phyloP scores from a whole-genome alignment of 2,888 invertebrate genomes.

The Yponomeuta plumbellus region DNA sequence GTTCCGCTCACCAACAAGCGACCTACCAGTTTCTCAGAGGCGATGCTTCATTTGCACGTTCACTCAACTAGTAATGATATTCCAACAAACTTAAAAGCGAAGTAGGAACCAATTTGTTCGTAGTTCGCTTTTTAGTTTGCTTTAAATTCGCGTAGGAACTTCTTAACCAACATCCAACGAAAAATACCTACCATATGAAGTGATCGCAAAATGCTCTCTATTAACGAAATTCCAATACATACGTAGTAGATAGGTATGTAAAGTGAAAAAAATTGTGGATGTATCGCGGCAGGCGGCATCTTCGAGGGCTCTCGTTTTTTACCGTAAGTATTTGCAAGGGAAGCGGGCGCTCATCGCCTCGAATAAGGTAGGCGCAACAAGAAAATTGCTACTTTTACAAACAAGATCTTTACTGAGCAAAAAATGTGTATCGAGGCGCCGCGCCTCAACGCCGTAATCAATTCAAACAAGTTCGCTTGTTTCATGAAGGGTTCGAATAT shows the following conservation, averaged over 20 bases:
- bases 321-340: slow-evolving; percentile 44
- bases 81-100: background rate
- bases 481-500: slow-evolving; percentile 47
- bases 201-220: background rate
- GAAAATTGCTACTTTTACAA: slow-evolving; percentile 62
- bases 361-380: slow-evolving; percentile 48
- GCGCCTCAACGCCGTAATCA: slow-evolving; percentile 46
- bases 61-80: slow-evolving; percentile 1
- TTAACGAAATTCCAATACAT: background rate
- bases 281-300: slow-evolving; percentile 46
- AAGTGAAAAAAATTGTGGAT: slow-evolving; percentile 28
- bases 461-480: slow-evolving; percentile 60
- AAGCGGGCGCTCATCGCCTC: slow-evolving; percentile 41
- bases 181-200: background rate
- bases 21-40: background rate
- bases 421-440: slow-evolving; percentile 45
- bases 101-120: background rate
- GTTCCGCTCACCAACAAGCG: slow-evolving; percentile 29
- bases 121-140: background rate
- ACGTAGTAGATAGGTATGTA: background rate
- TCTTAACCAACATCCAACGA: background rate
- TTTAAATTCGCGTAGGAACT: background rate
- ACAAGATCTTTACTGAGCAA: slow-evolving; percentile 51
- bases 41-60: background rate
- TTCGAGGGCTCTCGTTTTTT: slow-evolving; percentile 42